phyloP scores from a whole-genome alignment of 2,888 invertebrate genomes.

The Lasius fuliginosus region DNA sequence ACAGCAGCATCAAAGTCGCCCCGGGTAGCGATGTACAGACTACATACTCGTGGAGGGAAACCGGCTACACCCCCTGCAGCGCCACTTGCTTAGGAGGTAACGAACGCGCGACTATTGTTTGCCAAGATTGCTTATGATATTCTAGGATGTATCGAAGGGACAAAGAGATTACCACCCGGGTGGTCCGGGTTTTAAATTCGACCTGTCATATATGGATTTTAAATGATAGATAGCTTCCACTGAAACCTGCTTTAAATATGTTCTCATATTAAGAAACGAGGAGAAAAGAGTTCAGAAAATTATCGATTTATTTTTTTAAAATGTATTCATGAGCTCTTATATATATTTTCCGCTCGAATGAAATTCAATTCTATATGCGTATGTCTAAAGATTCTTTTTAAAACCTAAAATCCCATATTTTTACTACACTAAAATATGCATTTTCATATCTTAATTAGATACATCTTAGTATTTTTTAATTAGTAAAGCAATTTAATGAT shows the following conservation, averaged over 20 bases:
- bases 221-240: slow-evolving; percentile 2
- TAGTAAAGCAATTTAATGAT: background rate
- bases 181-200: background rate
- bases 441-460: background rate
- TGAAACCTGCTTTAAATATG: background rate
- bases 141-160: background rate
- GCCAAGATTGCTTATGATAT: slow-evolving; percentile 34
- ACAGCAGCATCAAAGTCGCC: slow-evolving; percentile 80
- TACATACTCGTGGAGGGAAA: slow-evolving; percentile 95
- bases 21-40: slow-evolving; percentile 91
- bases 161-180: background rate
- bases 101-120: slow-evolving; percentile 82
- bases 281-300: background rate
- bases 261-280: background rate
- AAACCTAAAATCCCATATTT: background rate
- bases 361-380: background rate
- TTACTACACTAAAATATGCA: background rate
- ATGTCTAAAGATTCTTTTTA: background rate
- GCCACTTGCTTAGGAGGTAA: slow-evolving; percentile 96
- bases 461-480: background rate
- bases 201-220: slow-evolving; percentile 21
- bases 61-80: slow-evolving; percentile 97
- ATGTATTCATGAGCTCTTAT: background rate
- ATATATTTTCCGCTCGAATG: background rate
- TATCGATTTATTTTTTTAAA: background rate